A percentile compares a stretch with the other conserved stretches of the same genome.
phyloP scores from a whole-genome alignment of 30 jellyfish, hydroid and myxozoan genomes.

The Haliclystus octoradiatus region DNA sequence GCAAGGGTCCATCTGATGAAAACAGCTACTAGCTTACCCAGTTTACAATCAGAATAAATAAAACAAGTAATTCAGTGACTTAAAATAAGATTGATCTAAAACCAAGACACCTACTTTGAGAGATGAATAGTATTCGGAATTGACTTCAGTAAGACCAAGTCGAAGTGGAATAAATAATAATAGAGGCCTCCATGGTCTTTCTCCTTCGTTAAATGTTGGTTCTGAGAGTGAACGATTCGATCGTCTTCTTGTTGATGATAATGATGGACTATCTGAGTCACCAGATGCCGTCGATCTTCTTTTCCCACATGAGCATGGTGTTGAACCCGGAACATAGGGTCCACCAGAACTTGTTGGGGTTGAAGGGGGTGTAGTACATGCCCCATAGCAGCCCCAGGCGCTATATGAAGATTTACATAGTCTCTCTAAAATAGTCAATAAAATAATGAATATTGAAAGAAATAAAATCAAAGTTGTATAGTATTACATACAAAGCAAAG shows the following conservation, averaged over 20 bases:
- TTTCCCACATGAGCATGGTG: background rate
- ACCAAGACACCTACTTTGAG: constrained; percentile 35
- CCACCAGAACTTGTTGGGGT: background rate
- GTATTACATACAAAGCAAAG: too few relatives aligned
- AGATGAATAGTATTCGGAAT: constrained; percentile 69
- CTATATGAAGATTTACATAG: constrained; percentile 77
- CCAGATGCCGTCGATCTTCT: background rate
- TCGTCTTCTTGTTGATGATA: background rate
- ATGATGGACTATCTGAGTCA: background rate
- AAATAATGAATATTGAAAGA: too few relatives aligned
- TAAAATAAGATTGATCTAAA: too few relatives aligned
- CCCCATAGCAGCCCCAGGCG: constrained; percentile 91
- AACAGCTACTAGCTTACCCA: too few relatives aligned
- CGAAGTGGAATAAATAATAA: constrained; percentile 78
- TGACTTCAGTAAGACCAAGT: constrained; percentile 83
- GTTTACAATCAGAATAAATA: too few relatives aligned
- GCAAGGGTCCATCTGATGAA: too few relatives aligned
- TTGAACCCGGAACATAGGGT: background rate
- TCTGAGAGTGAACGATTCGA: background rate
- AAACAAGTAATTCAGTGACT: too few relatives aligned
- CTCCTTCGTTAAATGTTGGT: background rate
- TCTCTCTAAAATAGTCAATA: constrained; percentile 36
- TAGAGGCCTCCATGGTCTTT: constrained; percentile 76
- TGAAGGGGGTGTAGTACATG: constrained; percentile 33
- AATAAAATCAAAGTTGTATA: too few relatives aligned